Evolutionary conservation across 2,888 invertebrate genomes (phyloP).

Genomic region (Eupithecia pulchellata): DNA sequence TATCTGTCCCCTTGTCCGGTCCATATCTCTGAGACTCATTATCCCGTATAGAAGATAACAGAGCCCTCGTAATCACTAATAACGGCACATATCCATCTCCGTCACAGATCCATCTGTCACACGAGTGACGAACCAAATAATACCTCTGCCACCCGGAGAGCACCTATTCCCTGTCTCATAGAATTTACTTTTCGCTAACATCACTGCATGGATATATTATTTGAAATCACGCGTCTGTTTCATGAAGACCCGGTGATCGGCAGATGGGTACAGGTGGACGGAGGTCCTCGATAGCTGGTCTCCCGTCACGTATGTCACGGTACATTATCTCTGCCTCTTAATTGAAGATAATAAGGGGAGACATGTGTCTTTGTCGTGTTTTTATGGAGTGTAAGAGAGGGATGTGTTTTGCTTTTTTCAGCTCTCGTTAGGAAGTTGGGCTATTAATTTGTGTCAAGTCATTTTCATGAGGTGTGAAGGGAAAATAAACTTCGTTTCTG

Average conservation of each 20-base stretch:
- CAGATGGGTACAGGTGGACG: conserved; percentile 25
- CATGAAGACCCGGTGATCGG: conserved; percentile 52
- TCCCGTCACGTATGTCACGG: conserved; percentile 72
- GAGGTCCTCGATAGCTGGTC: conserved; percentile 63
- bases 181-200: conserved; percentile 49
- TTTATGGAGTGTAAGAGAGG: conserved; percentile 79
- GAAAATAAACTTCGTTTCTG: conserved; percentile 38
- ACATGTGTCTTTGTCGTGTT: conserved; percentile 84
- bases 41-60: conserved; percentile 73
- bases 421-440: conserved; percentile 67
- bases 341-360: conserved; percentile 84
- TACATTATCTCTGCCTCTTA: conserved; percentile 82
- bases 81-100: conserved; percentile 72
- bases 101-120: conserved; percentile 75
- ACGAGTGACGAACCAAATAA: conserved; percentile 53
- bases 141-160: conserved; percentile 26
- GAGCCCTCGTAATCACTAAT: conserved; percentile 74
- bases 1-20: conserved; percentile 7
- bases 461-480: conserved; percentile 52
- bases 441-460: conserved; percentile 73
- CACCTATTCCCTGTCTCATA: conserved; percentile 33
- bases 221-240: conserved; percentile 56
- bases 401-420: conserved; percentile 74
- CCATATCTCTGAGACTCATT: conserved; percentile 56
- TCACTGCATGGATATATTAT: conserved; percentile 52